Evolutionary conservation across 1,140 invertebrate genomes (phyloP).

Genomic region (Frieseomelitta varia): DNA sequence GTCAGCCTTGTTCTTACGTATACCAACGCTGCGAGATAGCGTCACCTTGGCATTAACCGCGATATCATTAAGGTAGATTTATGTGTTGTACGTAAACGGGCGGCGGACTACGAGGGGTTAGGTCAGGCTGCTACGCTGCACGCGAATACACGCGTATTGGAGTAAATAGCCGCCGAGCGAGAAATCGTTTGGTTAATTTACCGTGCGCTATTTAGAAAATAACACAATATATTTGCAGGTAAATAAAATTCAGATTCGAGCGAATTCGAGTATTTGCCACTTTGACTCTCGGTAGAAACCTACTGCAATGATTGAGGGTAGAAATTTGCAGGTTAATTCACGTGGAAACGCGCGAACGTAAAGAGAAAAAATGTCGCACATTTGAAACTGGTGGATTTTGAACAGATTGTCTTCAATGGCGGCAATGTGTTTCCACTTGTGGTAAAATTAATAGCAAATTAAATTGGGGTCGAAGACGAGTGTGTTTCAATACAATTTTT

Average conservation of each 20-base stretch:
- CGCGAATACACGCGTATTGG: neutral
- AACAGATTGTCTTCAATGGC: too few species aligned
- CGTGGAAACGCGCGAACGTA: neutral
- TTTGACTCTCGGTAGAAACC: neutral
- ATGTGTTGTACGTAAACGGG: slow-evolving; percentile 67
- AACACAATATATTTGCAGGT: neutral
- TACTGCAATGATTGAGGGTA: neutral
- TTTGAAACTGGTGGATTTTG: too few species aligned
- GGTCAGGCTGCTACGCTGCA: slow-evolving; percentile 44
- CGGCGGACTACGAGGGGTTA: slow-evolving; percentile 27
- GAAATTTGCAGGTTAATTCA: neutral
- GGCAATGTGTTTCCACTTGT: too few species aligned
- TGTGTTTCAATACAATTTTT: too few species aligned
- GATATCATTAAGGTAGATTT: slow-evolving; percentile 79
- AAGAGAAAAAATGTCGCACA: neutral
- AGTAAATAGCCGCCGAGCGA: neutral
- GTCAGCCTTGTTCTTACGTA: slow-evolving; percentile 77
- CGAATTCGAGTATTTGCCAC: neutral
- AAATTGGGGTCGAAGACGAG: too few species aligned
- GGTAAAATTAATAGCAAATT: too few species aligned
- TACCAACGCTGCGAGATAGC: slow-evolving; percentile 71
- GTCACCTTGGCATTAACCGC: slow-evolving; percentile 70
- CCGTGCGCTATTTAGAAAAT: neutral
- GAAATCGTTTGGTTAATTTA: neutral
- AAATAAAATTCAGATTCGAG: neutral